These are phyloP conservation scores for Zosterops pallidus DNA, from an alignment of 2,113 vertebrate species.

Conservation along the genomic window DNA sequence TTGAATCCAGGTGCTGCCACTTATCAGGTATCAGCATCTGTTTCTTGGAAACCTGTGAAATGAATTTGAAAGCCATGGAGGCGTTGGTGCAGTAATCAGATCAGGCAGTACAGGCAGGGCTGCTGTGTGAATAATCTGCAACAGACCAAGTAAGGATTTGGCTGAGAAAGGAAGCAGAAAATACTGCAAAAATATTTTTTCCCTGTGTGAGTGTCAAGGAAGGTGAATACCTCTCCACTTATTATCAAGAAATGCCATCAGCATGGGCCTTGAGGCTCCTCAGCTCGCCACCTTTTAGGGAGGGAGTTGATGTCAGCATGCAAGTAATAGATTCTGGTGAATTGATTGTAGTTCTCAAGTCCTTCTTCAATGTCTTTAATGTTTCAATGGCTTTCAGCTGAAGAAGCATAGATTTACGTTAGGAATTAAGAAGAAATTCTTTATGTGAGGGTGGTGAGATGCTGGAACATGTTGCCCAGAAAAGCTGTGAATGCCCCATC, in stretches of 20 bases:
- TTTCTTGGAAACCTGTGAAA: slow-evolving; percentile 47
- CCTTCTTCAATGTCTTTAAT: background rate
- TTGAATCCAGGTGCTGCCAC: slow-evolving; percentile 39
- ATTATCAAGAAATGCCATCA: background rate
- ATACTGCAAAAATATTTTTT: background rate
- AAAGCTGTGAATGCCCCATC: background rate
- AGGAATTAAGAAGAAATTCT: background rate
- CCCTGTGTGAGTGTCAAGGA: background rate
- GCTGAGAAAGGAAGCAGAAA: background rate
- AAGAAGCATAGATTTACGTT: background rate
- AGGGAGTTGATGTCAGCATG: background rate
- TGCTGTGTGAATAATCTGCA: background rate
- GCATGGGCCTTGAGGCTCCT: background rate
- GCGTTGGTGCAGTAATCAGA: background rate
- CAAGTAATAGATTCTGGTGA: background rate
- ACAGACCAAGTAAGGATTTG: background rate
- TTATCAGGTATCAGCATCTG: slow-evolving; percentile 63
- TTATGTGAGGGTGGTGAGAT: background rate
- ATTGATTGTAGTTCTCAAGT: background rate
- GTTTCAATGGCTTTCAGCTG: background rate
- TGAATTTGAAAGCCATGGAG: slow-evolving; percentile 23
- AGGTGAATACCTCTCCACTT: background rate
- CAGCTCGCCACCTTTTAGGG: background rate
- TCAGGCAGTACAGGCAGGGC: background rate
- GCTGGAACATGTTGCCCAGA: background rate